A percentile compares a stretch with the other conserved stretches of the same genome.
These are phyloP conservation scores for Brachionus rotundiformis DNA, from an alignment of 1,140 invertebrate species.

Conservation along the genomic window DNA sequence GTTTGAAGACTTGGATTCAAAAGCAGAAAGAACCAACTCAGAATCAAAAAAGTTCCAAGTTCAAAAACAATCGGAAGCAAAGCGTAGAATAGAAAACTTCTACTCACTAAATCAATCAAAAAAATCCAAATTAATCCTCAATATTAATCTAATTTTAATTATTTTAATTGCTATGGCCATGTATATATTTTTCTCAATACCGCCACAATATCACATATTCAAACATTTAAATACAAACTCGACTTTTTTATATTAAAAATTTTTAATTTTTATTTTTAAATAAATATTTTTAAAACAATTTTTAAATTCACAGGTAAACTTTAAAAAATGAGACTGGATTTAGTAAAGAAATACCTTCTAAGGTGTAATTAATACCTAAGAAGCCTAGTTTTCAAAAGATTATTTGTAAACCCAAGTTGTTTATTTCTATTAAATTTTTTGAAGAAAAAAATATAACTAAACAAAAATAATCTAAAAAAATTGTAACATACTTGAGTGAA, in stretches of 20 bases:
- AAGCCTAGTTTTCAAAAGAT: background rate
- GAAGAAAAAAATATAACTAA: too few relatives aligned
- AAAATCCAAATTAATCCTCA: conserved; percentile 3
- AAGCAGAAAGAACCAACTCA: background rate
- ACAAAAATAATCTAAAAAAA: too few relatives aligned
- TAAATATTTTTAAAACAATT: background rate
- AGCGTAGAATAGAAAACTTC: conserved; percentile 31
- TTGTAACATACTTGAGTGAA: too few relatives aligned
- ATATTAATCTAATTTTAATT: conserved; percentile 33
- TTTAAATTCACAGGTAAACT: background rate
- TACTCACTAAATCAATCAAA: conserved; percentile 45
- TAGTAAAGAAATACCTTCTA: background rate
- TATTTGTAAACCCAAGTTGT: background rate
- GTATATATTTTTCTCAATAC: conserved; percentile 51
- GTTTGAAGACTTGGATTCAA: background rate
- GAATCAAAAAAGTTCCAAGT: background rate
- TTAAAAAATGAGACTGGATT: too few relatives aligned
- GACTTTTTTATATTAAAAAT: background rate
- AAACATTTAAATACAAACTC: conserved; percentile 22
- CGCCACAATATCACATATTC: conserved; percentile 24
- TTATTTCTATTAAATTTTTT: background rate
- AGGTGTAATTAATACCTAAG: background rate
- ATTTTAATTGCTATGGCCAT: background rate
- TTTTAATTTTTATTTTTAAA: background rate
- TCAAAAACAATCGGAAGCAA: conserved; percentile 26